Evolutionary conservation across 2,888 invertebrate species (phyloP).

Genomic region (Sabellastarte sp.): DNA sequence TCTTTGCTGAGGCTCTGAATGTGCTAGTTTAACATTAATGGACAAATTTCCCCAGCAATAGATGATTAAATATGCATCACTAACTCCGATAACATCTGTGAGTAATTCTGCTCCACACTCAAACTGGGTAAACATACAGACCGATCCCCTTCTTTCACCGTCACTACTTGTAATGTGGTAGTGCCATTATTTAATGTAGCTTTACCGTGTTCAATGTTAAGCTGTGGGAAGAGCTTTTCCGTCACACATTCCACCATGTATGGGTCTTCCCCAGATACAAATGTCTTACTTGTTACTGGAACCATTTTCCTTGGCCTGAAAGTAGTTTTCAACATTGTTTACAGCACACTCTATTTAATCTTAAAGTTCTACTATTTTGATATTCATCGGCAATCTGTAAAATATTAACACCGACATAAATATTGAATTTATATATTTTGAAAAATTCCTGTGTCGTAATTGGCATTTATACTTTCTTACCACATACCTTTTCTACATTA

Average conservation of each 20-base stretch:
- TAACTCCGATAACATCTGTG: slow-evolving; percentile 62
- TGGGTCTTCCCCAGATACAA: slow-evolving; percentile 61
- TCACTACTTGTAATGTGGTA: slow-evolving; percentile 50
- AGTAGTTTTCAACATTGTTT: no score
- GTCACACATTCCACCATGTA: slow-evolving; percentile 59
- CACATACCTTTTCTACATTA: no score
- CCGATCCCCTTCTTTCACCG: slow-evolving; percentile 57
- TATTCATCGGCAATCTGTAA: no score
- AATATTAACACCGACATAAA: no score
- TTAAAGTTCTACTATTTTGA: no score
- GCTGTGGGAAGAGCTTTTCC: slow-evolving; percentile 59
- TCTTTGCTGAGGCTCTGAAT: no score
- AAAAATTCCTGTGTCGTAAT: no score
- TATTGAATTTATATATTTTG: no score
- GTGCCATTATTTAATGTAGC: slow-evolving; percentile 11
- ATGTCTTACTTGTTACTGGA: slow-evolving; percentile 19
- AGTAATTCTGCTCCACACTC: slow-evolving; percentile 62
- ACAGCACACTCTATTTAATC: no score
- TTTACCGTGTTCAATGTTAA: slow-evolving; percentile 41
- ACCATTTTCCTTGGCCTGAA: slow-evolving; percentile 33
- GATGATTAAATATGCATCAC: slow-evolving; percentile 45
- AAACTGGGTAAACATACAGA: slow-evolving; percentile 59
- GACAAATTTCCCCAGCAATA: no score
- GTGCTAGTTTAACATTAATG: no score
- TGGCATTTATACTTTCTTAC: no score